These are phyloP conservation scores for Allolobophora icterica DNA, from an alignment of 2,888 invertebrate genomes.

Conservation along the genomic window DNA sequence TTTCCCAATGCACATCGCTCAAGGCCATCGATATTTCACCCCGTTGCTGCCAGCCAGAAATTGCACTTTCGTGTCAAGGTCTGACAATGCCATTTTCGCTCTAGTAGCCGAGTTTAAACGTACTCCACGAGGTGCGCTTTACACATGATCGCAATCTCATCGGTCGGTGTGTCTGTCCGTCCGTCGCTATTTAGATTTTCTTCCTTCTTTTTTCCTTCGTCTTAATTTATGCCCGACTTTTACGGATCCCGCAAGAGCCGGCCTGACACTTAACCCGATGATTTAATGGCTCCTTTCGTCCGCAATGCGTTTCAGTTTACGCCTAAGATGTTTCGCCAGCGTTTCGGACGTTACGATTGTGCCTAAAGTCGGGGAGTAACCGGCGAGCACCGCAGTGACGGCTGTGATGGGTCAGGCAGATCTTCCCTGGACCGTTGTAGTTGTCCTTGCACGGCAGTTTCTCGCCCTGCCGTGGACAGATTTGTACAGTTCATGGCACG, in stretches of 20 bases:
- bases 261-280: background rate
- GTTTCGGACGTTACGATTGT: background rate
- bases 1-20: background rate
- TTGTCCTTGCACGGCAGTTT: background rate
- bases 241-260: background rate
- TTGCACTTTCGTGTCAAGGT: background rate
- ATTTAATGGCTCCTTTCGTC: background rate
- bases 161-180: too few relatives aligned
- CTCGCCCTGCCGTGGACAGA: background rate
- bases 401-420: too few relatives aligned
- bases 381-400: background rate
- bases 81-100: background rate
- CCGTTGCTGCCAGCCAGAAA: background rate
- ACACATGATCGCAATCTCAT: background rate
- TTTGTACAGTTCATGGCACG: background rate
- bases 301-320: background rate
- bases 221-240: background rate
- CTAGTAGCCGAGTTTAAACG: background rate
- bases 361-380: background rate
- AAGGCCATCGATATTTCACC: background rate
- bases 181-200: background rate
- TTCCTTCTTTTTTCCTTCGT: background rate
- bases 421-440: background rate
- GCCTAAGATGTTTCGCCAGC: background rate
- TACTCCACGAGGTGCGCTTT: slow-evolving; percentile 2